Conservation (phyloP, 2,797 vertebrate species). For the Micrastur ruficollis region DNA sequence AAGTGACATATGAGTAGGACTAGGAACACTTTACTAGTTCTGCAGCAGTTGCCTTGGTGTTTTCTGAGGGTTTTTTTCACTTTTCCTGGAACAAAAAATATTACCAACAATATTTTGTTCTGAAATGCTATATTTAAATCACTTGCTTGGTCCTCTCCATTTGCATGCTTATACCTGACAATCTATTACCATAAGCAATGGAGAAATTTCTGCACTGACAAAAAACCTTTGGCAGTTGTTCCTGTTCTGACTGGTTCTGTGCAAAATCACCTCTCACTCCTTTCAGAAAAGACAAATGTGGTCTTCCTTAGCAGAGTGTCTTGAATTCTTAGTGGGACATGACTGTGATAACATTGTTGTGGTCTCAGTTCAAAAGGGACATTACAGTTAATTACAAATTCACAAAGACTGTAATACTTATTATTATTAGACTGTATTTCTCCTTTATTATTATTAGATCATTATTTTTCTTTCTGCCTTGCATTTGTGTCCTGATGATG, state of each 20-base stretch:
- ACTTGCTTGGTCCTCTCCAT: background rate
- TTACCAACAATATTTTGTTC: background rate
- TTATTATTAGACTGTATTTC: background rate
- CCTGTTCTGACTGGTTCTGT: background rate
- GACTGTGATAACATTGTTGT: background rate
- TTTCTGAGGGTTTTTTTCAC: background rate
- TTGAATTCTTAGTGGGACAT: background rate
- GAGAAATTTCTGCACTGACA: background rate
- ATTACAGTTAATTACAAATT: background rate
- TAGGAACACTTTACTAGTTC: background rate
- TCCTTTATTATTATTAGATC: background rate
- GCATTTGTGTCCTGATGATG: background rate
- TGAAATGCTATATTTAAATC: background rate
- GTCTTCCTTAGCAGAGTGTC: background rate
- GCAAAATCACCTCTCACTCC: background rate
- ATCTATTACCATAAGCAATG: background rate
- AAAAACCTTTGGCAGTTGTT: background rate
- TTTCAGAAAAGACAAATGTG: background rate
- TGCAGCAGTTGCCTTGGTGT: background rate
- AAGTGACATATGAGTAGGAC: background rate
- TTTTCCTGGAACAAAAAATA: background rate
- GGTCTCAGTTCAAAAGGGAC: background rate
- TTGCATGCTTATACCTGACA: background rate
- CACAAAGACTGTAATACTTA: background rate
- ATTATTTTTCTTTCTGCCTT: background rate